Base-by-base conservation (phyloP, 2,797 vertebrate genomes). In the Enteromius trimaculatus region DNA sequence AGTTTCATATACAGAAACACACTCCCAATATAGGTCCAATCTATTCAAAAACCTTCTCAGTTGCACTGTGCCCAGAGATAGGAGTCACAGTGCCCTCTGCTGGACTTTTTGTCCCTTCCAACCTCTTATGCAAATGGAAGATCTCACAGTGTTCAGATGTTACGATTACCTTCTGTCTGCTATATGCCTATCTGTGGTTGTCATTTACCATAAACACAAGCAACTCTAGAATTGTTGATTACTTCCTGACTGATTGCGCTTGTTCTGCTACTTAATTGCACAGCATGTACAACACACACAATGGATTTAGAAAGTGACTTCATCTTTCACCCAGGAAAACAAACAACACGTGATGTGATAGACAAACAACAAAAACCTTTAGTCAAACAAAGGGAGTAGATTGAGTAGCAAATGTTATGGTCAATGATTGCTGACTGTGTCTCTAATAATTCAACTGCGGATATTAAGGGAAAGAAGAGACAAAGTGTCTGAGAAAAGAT, bases 81-180 rank as follows among this genome's bases (percentile, higher is more conserved):
- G 89, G 89, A 92, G 71, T 83, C 90, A 81, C 84, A 92, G 87
- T 90, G 88, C 92, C 90, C 92, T 93, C 92, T 94, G 65, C 91
- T 91, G 92, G 90, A 44, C 10, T 44, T 60, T 26, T 1, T 51
- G 51, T 77, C 47, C 26, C 17, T 23, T 26, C 51, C 74, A 47
- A n/a, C 6, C 47, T 39, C 39, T 75, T 49, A 9, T 6, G 16
- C 8, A 58, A 77, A 37, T 23, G 8, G 49, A 34, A 76, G 66
- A 65, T 53, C 5, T 39, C 34, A 71, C n/a, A 44, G 16, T 55
- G 44, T 65, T 51, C 16, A 47, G 23, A 71, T 16, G 53, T 55
- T 76, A n/a, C 29, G 34, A 34, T 58, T 39, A 39, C 6, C 16
- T 49, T 49, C 13, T 37, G 26, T 53, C 51, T 77, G 34, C 51